phyloP scores from a whole-genome alignment of 2,888 invertebrate species.

The Gortyna flavago region DNA sequence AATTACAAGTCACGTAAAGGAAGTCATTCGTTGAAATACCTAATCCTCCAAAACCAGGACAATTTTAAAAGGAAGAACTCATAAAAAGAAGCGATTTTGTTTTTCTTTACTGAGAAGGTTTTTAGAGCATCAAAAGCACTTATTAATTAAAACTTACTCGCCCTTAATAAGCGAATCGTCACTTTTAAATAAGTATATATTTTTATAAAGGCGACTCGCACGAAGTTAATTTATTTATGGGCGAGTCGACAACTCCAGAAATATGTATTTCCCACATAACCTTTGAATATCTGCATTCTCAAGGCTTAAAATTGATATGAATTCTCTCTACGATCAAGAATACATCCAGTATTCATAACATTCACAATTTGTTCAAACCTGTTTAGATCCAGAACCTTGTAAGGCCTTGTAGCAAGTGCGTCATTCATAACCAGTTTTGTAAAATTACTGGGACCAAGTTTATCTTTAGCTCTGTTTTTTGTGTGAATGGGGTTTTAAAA shows the following conservation, averaged over 20 bases:
- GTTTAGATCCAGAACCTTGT: constrained; percentile 26
- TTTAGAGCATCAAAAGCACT: background rate
- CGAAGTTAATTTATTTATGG: background rate
- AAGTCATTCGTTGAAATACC: background rate
- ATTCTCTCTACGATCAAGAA: constrained; percentile 3
- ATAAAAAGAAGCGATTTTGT: background rate
- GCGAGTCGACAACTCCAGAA: background rate
- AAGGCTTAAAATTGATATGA: background rate
- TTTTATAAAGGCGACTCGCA: background rate
- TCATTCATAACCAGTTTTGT: constrained; percentile 38
- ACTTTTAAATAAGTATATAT: too few species aligned
- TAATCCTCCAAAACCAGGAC: background rate
- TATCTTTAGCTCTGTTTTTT: constrained; percentile 1
- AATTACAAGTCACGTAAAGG: background rate
- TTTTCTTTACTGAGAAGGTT: background rate
- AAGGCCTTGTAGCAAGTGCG: constrained; percentile 40
- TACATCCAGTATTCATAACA: background rate
- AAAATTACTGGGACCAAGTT: constrained; percentile 15
- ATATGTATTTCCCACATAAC: background rate
- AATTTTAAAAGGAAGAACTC: background rate
- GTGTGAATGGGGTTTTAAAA: background rate
- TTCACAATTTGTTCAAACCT: constrained; percentile 20
- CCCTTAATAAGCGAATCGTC: too few species aligned
- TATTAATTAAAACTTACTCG: background rate
- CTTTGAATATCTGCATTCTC: background rate